Conservation (phyloP, 2,797 vertebrate genomes). For the Momotus momota region DNA sequence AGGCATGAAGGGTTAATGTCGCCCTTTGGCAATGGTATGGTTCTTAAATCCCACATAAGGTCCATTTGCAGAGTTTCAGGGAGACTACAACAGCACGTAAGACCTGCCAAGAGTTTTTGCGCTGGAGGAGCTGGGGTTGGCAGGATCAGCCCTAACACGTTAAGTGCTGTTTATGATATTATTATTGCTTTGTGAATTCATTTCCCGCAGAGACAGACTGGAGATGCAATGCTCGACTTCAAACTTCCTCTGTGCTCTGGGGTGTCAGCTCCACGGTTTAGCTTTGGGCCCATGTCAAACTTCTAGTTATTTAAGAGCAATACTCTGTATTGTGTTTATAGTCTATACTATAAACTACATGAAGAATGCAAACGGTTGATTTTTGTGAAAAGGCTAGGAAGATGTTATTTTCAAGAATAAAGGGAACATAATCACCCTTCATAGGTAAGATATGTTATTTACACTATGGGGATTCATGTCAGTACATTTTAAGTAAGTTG, state of each 20-base stretch:
- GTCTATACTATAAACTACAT: neutral
- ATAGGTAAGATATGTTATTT: conserved; percentile 66
- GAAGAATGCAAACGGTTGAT: neutral
- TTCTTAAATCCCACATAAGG: conserved; percentile 6
- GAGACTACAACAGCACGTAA: neutral
- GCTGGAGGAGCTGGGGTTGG: conserved; percentile 23
- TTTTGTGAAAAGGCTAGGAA: conserved; percentile 1
- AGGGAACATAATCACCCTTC: conserved; percentile 31
- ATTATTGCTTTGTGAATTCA: conserved; percentile 66
- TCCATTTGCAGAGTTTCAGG: conserved; percentile 7
- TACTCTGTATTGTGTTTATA: neutral
- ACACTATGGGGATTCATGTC: conserved; percentile 46
- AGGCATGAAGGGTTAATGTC: conserved; percentile 26
- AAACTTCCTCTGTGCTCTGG: conserved; percentile 37
- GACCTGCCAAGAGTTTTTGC: conserved; percentile 50
- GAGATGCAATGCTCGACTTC: conserved; percentile 40
- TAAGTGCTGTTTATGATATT: conserved; percentile 67
- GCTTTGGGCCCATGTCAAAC: neutral
- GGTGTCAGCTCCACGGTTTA: conserved; percentile 14
- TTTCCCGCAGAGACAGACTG: conserved; percentile 47
- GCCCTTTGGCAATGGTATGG: neutral
- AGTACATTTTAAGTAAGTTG: conserved; percentile 63
- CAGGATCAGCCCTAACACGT: conserved; percentile 59
- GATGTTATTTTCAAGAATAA: conserved; percentile 34
- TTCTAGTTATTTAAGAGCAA: neutral